A percentile compares a stretch with the other conserved stretches of the same genome.
Conservation (phyloP, 2,113 vertebrate genomes). For the Grantiella picta region DNA sequence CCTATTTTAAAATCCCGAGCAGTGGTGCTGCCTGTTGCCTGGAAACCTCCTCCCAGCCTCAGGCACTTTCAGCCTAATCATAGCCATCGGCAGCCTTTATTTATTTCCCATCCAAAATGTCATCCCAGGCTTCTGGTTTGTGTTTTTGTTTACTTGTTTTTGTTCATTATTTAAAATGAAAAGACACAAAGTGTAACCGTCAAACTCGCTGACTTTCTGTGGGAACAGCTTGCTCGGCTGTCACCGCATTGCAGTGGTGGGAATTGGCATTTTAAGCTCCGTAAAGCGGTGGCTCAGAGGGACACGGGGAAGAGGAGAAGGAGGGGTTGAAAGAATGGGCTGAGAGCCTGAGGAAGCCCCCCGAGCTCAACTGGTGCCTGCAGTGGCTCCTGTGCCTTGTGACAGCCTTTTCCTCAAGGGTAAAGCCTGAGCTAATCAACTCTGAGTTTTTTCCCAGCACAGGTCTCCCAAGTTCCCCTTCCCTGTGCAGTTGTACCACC, state of each 20-base stretch:
- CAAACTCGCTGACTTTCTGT: background rate
- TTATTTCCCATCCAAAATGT: constrained; percentile 16
- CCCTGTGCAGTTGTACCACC: rapidly evolving
- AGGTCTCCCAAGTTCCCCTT: rapidly evolving
- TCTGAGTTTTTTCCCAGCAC: background rate
- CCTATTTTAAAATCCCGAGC: background rate
- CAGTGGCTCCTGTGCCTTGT: background rate
- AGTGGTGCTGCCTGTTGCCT: constrained; percentile 29
- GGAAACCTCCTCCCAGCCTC: constrained; percentile 28
- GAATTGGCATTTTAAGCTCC: background rate
- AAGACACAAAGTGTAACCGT: background rate
- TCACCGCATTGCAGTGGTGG: background rate
- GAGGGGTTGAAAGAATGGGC: background rate
- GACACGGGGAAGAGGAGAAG: background rate
- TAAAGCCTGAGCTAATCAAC: rapidly evolving
- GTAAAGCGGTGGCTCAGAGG: rapidly evolving
- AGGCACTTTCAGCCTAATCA: constrained; percentile 1
- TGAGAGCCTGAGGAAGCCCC: background rate
- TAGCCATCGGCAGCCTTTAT: constrained; percentile 15
- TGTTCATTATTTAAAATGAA: background rate
- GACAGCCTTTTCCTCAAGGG: background rate
- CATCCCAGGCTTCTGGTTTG: background rate
- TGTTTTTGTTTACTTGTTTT: constrained; percentile 27
- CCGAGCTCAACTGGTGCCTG: background rate
- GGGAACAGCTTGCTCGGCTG: background rate